Conservation (phyloP, 2,888 invertebrate species). For the Cloeon dipterum region DNA sequence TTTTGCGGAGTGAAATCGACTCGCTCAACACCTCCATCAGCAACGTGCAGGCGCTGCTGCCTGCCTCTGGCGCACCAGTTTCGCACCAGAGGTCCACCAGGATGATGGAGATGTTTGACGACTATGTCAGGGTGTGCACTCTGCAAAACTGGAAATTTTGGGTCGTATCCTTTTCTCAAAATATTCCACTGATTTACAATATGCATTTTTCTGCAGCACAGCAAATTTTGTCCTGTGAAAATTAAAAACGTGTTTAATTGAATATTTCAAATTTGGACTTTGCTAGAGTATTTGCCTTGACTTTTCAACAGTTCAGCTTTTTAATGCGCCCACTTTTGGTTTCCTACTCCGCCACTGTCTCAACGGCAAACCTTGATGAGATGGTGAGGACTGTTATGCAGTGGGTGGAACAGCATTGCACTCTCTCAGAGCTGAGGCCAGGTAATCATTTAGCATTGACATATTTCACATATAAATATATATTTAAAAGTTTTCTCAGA, state of each 20-base stretch:
- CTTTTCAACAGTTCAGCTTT: slow-evolving; percentile 54
- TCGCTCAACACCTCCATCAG: slow-evolving; percentile 78
- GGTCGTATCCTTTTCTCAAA: slow-evolving; percentile 92
- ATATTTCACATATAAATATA: background rate
- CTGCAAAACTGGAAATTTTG: slow-evolving; percentile 93
- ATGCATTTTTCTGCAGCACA: background rate
- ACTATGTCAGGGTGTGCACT: slow-evolving; percentile 68
- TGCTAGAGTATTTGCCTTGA: slow-evolving; percentile 22
- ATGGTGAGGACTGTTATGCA: slow-evolving; percentile 73
- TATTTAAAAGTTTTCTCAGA: no score
- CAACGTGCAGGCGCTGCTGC: slow-evolving; percentile 81
- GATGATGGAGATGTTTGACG: slow-evolving; percentile 82
- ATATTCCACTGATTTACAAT: no score
- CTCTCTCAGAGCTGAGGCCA: slow-evolving; percentile 78
- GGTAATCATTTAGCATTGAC: slow-evolving; percentile 29
- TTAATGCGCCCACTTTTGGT: slow-evolving; percentile 73
- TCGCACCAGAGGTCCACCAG: slow-evolving; percentile 72
- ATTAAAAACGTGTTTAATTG: background rate
- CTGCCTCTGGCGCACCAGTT: slow-evolving; percentile 87
- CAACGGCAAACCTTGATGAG: slow-evolving; percentile 76
- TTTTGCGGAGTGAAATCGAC: slow-evolving; percentile 69
- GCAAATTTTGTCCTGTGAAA: background rate
- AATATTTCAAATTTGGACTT: background rate
- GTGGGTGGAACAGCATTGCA: slow-evolving; percentile 95
- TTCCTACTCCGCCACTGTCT: slow-evolving; percentile 79